Evolutionary conservation across 2,888 invertebrate genomes (phyloP).

Genomic region (Eilema sororculum): DNA sequence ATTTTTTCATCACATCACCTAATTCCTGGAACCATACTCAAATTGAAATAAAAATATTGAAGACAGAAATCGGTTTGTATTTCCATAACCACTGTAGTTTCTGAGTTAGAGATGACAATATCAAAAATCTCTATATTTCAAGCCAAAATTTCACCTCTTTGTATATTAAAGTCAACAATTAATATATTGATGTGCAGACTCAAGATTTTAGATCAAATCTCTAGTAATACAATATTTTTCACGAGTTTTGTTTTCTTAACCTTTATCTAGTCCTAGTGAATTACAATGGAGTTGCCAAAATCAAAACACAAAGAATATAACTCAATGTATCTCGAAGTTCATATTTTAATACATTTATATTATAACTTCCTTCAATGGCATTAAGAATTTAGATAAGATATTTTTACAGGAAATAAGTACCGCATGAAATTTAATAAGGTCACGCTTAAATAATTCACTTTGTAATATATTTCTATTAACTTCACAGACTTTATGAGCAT

Average conservation of each 20-base stretch:
- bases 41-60: too few species aligned
- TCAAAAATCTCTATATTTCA: neutral
- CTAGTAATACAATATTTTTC: neutral
- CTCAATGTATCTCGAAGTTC: neutral
- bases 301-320: neutral
- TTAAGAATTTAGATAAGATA: neutral
- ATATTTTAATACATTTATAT: neutral
- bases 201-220: neutral
- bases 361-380: neutral
- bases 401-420: neutral
- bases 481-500: constrained; percentile 48
- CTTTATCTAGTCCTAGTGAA: neutral
- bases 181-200: neutral
- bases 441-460: constrained; percentile 41
- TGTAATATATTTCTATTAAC: constrained; percentile 49
- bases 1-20: too few species aligned
- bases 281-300: neutral
- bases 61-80: too few species aligned
- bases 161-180: too few species aligned
- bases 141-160: neutral
- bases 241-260: neutral
- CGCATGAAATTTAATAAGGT: constrained; percentile 41
- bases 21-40: too few species aligned
- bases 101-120: too few species aligned
- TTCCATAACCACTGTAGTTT: too few species aligned